phyloP scores from a whole-genome alignment of 23 tunicate species.

The Styela plicata region DNA sequence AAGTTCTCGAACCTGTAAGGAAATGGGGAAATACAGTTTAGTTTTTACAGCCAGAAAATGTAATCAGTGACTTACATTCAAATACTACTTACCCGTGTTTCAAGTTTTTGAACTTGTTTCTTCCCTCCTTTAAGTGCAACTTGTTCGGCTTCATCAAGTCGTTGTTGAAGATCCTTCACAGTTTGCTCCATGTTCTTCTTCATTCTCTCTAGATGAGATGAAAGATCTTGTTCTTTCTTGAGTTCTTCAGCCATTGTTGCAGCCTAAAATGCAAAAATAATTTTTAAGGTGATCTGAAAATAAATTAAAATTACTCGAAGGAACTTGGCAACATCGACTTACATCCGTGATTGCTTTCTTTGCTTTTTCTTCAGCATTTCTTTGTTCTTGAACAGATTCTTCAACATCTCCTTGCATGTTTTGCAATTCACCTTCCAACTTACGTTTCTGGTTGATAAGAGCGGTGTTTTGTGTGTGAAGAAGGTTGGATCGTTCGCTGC shows the following conservation, averaged over 20 bases:
- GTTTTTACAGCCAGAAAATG: no score
- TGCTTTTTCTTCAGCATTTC: no score
- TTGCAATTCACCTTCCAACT: conserved; percentile 28
- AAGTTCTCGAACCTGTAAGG: conserved; percentile 79
- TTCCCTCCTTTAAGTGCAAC: no score
- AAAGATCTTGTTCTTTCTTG: conserved; percentile 38
- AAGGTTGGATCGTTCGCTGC: no score
- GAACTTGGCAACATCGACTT: background rate
- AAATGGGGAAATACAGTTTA: conserved; percentile 50
- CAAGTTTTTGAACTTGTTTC: conserved; percentile 39
- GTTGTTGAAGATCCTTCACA: conserved; percentile 84
- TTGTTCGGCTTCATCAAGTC: no score
- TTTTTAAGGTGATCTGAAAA: no score
- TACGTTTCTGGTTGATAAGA: no score
- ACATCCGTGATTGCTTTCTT: conserved; percentile 92
- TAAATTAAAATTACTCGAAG: background rate
- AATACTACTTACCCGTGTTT: conserved; percentile 27
- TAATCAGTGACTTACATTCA: no score
- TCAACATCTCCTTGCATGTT: conserved; percentile 24
- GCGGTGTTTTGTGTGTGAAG: no score
- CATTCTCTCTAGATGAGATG: conserved; percentile 32
- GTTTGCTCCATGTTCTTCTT: conserved; percentile 88
- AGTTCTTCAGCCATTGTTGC: no score
- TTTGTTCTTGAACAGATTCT: conserved; percentile 24
- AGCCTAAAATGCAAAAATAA: no score